A percentile compares a stretch with the other conserved stretches of the same genome.
Evolutionary conservation across 2,888 invertebrate species (phyloP).

Genomic region (Cheilosia vernalis): DNA sequence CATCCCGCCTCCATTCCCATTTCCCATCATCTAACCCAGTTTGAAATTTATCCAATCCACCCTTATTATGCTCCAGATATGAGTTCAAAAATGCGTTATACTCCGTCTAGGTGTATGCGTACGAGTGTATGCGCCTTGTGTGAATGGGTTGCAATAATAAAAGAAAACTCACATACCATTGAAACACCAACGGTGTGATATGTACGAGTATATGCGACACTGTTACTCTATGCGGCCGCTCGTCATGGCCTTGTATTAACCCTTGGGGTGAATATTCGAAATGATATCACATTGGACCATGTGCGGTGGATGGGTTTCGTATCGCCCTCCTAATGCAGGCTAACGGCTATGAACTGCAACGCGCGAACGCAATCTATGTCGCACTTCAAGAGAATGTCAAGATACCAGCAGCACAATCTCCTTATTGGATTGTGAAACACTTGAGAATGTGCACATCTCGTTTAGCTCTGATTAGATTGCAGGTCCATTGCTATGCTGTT

Average conservation of each 20-base stretch:
- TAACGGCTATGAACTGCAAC: constrained; percentile 49
- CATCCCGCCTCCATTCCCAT: background rate
- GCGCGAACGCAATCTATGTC: constrained; percentile 49
- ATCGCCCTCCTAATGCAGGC: constrained; percentile 28
- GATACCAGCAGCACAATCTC: constrained; percentile 39
- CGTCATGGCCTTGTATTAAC: constrained; percentile 56
- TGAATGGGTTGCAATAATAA: constrained; percentile 5
- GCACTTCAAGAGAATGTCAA: constrained; percentile 68
- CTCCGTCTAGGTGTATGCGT: constrained; percentile 38
- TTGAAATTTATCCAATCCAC: constrained; percentile 39
- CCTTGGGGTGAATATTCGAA: constrained; percentile 58
- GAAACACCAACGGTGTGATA: constrained; percentile 26
- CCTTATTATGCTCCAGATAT: constrained; percentile 56
- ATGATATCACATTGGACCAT: constrained; percentile 37
- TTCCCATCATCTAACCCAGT: constrained; percentile 39
- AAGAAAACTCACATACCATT: constrained; percentile 22
- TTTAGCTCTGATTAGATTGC: constrained; percentile 60
- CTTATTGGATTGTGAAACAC: constrained; percentile 45
- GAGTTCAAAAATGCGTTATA: constrained; percentile 61
- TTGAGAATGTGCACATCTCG: constrained; percentile 63
- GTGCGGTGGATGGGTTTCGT: constrained; percentile 28
- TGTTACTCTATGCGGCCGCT: constrained; percentile 18
- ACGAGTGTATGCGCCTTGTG: constrained; percentile 2
- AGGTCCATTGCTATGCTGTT: background rate
- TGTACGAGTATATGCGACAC: constrained; percentile 26